Conservation (phyloP, 2,113 vertebrate species). For the Aldabrachelys gigantea region DNA sequence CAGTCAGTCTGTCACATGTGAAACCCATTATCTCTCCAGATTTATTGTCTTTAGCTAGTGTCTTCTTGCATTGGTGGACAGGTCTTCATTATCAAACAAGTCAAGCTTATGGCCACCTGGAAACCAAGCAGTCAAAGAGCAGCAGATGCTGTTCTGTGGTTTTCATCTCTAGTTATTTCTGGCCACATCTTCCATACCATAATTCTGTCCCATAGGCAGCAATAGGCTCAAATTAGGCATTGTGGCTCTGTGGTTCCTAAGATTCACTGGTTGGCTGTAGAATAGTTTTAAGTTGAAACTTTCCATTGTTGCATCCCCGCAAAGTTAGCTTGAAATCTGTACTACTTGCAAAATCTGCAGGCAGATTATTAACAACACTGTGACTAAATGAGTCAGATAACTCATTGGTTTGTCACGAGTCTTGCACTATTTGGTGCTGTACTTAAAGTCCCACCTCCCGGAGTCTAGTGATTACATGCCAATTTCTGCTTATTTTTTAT, state of each 20-base stretch:
- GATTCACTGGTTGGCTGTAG: background rate
- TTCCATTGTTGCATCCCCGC: background rate
- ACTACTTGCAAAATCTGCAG: background rate
- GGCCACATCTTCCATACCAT: background rate
- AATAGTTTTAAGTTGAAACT: background rate
- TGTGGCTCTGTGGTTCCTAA: background rate
- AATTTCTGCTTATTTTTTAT: background rate
- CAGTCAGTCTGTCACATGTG: background rate
- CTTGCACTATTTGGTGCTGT: background rate
- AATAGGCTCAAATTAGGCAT: background rate
- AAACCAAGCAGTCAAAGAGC: background rate
- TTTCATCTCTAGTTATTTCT: background rate
- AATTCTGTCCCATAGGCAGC: background rate
- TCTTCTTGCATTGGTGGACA: background rate
- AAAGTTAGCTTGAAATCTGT: background rate
- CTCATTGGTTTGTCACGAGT: background rate
- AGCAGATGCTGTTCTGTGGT: background rate
- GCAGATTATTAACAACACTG: background rate
- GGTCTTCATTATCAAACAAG: background rate
- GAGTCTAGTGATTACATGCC: background rate
- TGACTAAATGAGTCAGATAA: background rate
- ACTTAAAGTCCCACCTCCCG: background rate
- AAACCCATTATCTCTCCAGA: background rate
- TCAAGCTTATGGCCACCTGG: background rate
- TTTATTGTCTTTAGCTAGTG: background rate